Conservation (phyloP, 2,888 invertebrate genomes). For the Drosophila rellima region DNA sequence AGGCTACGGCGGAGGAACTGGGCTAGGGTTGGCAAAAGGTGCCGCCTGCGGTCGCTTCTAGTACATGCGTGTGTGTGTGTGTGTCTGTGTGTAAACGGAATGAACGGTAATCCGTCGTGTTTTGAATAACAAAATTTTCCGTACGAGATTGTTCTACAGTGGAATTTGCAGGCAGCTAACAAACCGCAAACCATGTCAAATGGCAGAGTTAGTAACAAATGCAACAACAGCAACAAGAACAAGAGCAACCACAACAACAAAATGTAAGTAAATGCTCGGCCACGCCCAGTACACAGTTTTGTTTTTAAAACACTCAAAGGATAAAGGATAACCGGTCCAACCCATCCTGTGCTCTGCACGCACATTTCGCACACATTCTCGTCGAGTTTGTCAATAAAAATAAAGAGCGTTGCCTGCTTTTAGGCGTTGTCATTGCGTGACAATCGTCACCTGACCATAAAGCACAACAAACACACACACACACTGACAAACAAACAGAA, state of each 20-base stretch:
- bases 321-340: slow-evolving; percentile 68
- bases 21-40: slow-evolving; percentile 51
- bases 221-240: slow-evolving; percentile 49
- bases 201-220: slow-evolving; percentile 63
- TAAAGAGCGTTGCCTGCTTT: slow-evolving; percentile 51
- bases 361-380: slow-evolving; percentile 76
- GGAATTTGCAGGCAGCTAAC: slow-evolving; percentile 76
- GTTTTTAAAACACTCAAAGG: slow-evolving; percentile 79
- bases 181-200: slow-evolving; percentile 82
- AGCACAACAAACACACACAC: slow-evolving; percentile 11
- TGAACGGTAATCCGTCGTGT: slow-evolving; percentile 84
- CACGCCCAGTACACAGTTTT: slow-evolving; percentile 36
- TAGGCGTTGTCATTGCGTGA: slow-evolving; percentile 68
- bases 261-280: slow-evolving; percentile 24
- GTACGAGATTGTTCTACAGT: slow-evolving; percentile 72
- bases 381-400: slow-evolving; percentile 77
- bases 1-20: not conserved
- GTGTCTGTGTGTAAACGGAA: slow-evolving; percentile 70
- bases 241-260: slow-evolving; percentile 42
- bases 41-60: slow-evolving; percentile 63
- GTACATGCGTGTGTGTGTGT: slow-evolving; percentile 19
- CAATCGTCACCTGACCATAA: slow-evolving; percentile 71
- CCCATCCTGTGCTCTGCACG: slow-evolving; percentile 55
- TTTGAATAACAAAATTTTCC: slow-evolving; percentile 80
- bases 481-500: slow-evolving; percentile 1